A percentile compares a stretch with the other conserved stretches of the same genome.
Evolutionary conservation across 2,797 vertebrate genomes (phyloP).

Genomic region (Craterocephalus amniculus): DNA sequence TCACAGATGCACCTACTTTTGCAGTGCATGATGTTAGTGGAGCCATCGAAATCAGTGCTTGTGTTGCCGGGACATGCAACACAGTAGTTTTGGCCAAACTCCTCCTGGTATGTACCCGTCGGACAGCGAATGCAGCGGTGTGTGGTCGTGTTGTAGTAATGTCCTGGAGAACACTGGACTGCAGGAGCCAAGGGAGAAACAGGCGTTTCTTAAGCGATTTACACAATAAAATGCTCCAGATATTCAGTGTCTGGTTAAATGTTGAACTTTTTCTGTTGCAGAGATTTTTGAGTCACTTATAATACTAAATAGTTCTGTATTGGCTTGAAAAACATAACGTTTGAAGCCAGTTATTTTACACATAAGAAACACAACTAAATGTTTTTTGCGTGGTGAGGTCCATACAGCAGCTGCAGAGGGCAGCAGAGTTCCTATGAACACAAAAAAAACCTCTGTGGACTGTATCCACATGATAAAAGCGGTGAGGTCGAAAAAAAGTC

Average conservation of each 20-base stretch:
- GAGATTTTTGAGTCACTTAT: background rate
- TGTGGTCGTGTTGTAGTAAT: slow-evolving; percentile 95
- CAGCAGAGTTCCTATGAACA: slow-evolving; percentile 53
- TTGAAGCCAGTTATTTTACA: background rate
- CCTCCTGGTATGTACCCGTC: slow-evolving; percentile 89
- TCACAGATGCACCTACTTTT: slow-evolving; percentile 87
- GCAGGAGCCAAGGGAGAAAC: slow-evolving; percentile 38
- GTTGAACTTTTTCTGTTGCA: background rate
- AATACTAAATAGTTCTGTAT: background rate
- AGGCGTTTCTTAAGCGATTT: slow-evolving; percentile 6
- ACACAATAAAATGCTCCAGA: background rate
- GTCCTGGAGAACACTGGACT: slow-evolving; percentile 98
- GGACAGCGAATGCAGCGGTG: slow-evolving; percentile 95
- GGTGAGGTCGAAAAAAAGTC: slow-evolving; percentile 6
- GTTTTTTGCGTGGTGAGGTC: background rate
- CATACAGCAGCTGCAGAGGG: slow-evolving; percentile 58
- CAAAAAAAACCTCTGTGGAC: background rate
- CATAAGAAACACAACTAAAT: background rate
- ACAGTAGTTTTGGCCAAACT: slow-evolving; percentile 96
- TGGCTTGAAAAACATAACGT: background rate
- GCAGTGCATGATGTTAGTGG: slow-evolving; percentile 95
- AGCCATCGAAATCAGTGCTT: slow-evolving; percentile 96
- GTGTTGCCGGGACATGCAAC: slow-evolving; percentile 94
- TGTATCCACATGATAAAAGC: background rate
- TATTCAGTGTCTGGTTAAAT: background rate